Base-by-base conservation (phyloP, 92 coral and sea anemone species). In the Meandrina meandrites region DNA sequence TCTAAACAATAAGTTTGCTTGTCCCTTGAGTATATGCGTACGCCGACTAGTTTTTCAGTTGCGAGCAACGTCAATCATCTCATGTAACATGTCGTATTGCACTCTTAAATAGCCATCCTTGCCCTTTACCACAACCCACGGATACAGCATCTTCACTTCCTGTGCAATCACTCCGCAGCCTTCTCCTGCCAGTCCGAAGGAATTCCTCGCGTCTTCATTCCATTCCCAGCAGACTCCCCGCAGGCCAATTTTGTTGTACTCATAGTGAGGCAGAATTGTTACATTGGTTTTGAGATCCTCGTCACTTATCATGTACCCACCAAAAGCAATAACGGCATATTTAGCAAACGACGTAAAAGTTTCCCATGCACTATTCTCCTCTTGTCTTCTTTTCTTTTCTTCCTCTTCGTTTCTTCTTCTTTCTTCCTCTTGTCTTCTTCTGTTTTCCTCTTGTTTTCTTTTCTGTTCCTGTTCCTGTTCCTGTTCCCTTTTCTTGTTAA, bases 151-250 rank as follows among this genome's bases (percentile, higher is more conserved):
- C 66, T 81, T 79, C 18, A 91, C 94, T 72, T 91, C 88, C 40
- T 91, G 94, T 0, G 94, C 94, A 22, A 91, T 79, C 73, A 91
- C 92, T 75, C 92, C 94, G 34, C 82, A 86, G 68, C 71, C 94
- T 22, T 28, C 69, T 10, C 94, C 94, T 32, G 56, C 69, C 88
- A 91, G 80, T 54, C 92, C 94, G 28, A 85, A 62, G 56, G 57
- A 73, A 7, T 45, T 32, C 47, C 75, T 32, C 1, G 94, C 92
- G 51, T 51, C 67, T 30, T 88, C 80, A 58, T 89, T 91, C 94
- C 92, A 91, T 14, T 74, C 60, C 94, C 94, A 91, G 90, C 74
- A 80, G 74, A 89, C 92, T 17, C 86, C 94, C 30, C 85, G 77
- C 17, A 91, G 84, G 7, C 92, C 92, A 70, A 89, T 88, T 11